These are phyloP conservation scores for Pongo abelii DNA, from an alignment of 2,113 vertebrate species.

Conservation along the genomic window DNA sequence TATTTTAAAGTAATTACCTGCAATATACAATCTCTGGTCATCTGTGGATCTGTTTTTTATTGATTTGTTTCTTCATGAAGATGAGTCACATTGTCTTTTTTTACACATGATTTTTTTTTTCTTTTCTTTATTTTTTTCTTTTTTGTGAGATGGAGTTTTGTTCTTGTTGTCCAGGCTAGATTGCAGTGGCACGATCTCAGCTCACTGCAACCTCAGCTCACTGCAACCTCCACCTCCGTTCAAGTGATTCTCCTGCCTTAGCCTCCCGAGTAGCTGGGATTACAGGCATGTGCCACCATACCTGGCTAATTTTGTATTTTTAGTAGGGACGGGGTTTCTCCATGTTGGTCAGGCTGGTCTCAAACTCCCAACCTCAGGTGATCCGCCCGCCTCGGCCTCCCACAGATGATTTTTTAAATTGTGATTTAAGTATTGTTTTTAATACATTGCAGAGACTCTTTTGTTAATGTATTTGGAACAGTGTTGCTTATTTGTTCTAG, in stretches of 20 bases:
- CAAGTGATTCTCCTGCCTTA: too few species aligned
- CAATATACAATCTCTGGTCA: background rate
- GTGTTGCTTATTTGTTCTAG: background rate
- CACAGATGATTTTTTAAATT: background rate
- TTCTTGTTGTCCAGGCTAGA: too few species aligned
- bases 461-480: background rate
- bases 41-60: background rate
- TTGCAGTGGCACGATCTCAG: too few species aligned
- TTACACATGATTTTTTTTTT: background rate
- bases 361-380: too few species aligned
- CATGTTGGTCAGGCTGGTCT: too few species aligned
- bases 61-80: background rate
- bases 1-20: background rate
- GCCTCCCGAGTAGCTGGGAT: too few species aligned
- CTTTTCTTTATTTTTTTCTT: background rate
- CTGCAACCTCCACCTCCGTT: too few species aligned
- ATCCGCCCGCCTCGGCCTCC: fast-evolving
- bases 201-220: too few species aligned
- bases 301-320: too few species aligned
- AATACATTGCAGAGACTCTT: background rate
- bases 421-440: background rate
- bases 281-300: too few species aligned
- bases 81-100: background rate
- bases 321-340: too few species aligned
- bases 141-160: too few species aligned